A percentile compares a stretch with the other conserved stretches of the same genome.
Conservation (phyloP, 1,140 invertebrate species). For the Steinernema khuongi region DNA sequence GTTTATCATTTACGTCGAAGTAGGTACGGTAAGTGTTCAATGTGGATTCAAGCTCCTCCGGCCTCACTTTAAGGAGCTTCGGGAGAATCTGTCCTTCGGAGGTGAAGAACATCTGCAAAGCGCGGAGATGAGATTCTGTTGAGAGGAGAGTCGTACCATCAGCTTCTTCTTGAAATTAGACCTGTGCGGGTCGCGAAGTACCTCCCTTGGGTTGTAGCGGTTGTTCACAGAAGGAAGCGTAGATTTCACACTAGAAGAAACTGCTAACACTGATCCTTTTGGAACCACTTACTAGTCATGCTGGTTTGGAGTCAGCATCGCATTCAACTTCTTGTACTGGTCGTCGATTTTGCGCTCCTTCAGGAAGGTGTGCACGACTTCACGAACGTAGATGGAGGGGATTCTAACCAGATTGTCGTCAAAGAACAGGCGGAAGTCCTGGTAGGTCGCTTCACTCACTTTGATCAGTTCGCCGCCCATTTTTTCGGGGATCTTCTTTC, state of each 20-base stretch:
- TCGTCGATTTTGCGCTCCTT: constrained; percentile 5
- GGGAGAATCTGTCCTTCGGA: constrained; percentile 1
- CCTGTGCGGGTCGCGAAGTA: background rate
- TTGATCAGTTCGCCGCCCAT: background rate
- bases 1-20: background rate
- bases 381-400: background rate
- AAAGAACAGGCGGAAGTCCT: background rate
- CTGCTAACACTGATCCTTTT: background rate
- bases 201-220: background rate
- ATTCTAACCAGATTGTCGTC: background rate
- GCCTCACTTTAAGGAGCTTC: background rate
- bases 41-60: background rate
- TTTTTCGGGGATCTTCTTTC: background rate
- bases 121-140: background rate
- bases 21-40: background rate
- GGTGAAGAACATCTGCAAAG: background rate
- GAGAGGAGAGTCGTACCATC: background rate
- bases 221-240: background rate
- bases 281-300: background rate
- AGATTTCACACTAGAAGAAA: background rate
- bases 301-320: background rate
- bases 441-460: background rate
- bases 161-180: background rate
- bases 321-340: background rate
- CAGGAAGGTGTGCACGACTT: background rate